phyloP scores from a whole-genome alignment of 2,888 invertebrate genomes.

The Schrankia costaestrigalis region DNA sequence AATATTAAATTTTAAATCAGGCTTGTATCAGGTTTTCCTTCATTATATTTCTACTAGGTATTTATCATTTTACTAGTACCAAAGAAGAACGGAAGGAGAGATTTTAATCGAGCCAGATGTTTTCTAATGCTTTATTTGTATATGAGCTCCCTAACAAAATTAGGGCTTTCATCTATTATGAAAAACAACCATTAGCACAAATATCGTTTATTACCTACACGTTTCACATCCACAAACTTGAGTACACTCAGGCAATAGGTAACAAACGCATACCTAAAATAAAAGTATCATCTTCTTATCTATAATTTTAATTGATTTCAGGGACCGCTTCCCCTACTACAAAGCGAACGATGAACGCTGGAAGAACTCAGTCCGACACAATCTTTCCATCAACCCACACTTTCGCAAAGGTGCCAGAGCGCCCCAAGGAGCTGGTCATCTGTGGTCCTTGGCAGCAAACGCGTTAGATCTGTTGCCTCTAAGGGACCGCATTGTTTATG shows the following conservation, averaged over 20 bases:
- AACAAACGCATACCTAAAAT: background rate
- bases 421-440: slow-evolving; percentile 92
- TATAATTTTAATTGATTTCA: slow-evolving; percentile 51
- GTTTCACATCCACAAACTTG: too few relatives aligned
- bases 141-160: too few relatives aligned
- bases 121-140: too few relatives aligned
- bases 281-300: background rate
- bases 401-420: slow-evolving; percentile 93
- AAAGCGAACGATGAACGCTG: slow-evolving; percentile 94
- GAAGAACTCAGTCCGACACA: slow-evolving; percentile 96
- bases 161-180: too few relatives aligned
- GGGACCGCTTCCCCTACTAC: slow-evolving; percentile 93
- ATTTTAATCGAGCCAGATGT: too few relatives aligned
- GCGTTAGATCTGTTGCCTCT: slow-evolving; percentile 69
- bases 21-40: too few relatives aligned
- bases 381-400: slow-evolving; percentile 94
- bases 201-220: too few relatives aligned
- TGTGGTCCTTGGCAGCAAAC: slow-evolving; percentile 90
- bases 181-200: too few relatives aligned
- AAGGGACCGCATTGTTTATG: slow-evolving; percentile 45
- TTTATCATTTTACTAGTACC: too few relatives aligned
- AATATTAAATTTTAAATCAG: too few relatives aligned
- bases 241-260: background rate
- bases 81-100: too few relatives aligned
- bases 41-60: too few relatives aligned